phyloP scores from a whole-genome alignment of 2,113 vertebrate species.

The Menura novaehollandiae region DNA sequence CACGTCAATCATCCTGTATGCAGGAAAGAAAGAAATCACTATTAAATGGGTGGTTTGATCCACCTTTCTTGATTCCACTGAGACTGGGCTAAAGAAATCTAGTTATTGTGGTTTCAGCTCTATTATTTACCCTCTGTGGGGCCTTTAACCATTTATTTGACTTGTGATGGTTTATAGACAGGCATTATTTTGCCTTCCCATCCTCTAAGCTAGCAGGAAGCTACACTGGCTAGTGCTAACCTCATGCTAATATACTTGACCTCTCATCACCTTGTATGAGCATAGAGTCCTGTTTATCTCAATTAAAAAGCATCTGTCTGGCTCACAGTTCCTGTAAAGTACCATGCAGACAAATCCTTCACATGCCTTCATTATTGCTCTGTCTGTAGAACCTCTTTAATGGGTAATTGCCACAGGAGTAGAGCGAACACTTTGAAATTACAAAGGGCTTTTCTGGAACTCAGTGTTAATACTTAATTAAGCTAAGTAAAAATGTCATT shows the following conservation, averaged over 20 bases:
- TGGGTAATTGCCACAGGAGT: not conserved
- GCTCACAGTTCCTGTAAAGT: not conserved
- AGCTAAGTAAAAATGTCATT: not conserved
- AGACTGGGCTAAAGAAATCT: not conserved
- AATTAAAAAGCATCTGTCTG: not conserved
- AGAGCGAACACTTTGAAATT: not conserved
- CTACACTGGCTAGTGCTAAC: not conserved
- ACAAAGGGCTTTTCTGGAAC: not conserved
- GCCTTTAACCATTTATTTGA: not conserved
- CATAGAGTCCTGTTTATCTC: not conserved
- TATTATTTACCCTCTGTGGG: not conserved
- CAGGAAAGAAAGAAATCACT: not conserved
- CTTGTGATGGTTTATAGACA: not conserved
- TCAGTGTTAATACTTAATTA: conserved; percentile 10
- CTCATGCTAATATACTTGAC: not conserved
- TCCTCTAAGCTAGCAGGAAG: not conserved
- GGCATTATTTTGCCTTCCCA: not conserved
- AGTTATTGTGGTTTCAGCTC: not conserved
- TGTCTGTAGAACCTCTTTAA: not conserved
- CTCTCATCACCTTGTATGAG: not conserved
- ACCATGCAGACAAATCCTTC: not conserved
- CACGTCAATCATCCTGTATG: fast-evolving
- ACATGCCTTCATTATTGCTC: fast-evolving
- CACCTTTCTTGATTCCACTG: not conserved
- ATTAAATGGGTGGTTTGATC: not conserved